phyloP scores from a whole-genome alignment of 2,888 invertebrate genomes.

The Branchellion lobata region DNA sequence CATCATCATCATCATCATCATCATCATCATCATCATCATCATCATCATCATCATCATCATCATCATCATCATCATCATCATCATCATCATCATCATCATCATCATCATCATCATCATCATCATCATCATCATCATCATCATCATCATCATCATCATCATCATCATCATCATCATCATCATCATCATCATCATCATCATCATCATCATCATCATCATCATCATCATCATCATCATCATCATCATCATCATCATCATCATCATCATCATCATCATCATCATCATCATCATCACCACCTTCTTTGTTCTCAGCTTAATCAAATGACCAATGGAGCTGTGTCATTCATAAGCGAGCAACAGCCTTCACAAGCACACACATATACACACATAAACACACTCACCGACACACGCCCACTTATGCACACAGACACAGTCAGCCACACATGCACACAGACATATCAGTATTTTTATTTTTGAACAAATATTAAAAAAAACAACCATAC shows the following conservation, averaged over 20 bases:
- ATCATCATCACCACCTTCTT: not conserved
- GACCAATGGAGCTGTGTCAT: too few relatives aligned
- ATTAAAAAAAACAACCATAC: too few relatives aligned
- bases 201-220: conserved; percentile 3
- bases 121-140: conserved; percentile 23
- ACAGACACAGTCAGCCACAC: not conserved
- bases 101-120: conserved; percentile 30
- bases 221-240: conserved; percentile 14
- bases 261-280: not conserved
- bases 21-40: conserved; percentile 4
- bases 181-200: conserved; percentile 31
- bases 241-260: not conserved
- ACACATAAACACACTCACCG: conserved; percentile 4
- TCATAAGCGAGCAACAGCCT: too few relatives aligned
- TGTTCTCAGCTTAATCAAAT: too few relatives aligned
- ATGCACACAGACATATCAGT: conserved; percentile 8
- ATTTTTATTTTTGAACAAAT: too few relatives aligned
- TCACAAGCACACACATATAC: conserved; percentile 3
- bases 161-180: conserved; percentile 36
- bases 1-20: conserved; percentile 16
- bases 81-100: conserved; percentile 32
- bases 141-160: conserved; percentile 31
- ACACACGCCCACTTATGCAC: conserved; percentile 4
- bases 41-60: not conserved
- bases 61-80: not conserved